Evolutionary conservation across 2,797 vertebrate genomes (phyloP).

Genomic region (Premnoplex brunnescens): DNA sequence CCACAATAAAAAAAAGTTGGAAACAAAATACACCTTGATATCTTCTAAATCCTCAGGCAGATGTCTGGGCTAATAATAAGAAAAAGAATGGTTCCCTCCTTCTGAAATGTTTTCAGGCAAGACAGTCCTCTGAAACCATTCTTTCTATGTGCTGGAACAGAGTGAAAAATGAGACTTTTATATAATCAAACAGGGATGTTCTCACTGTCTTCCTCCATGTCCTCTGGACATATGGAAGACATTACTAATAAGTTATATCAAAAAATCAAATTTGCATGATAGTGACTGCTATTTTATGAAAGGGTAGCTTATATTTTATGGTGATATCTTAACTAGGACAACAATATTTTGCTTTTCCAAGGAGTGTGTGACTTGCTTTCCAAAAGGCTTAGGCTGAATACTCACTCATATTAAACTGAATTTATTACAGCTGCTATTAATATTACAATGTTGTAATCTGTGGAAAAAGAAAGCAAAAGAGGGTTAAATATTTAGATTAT

Average conservation of each 20-base stretch:
- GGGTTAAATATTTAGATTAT: background rate
- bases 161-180: background rate
- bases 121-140: background rate
- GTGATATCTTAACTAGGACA: background rate
- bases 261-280: background rate
- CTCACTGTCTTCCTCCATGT: background rate
- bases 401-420: background rate
- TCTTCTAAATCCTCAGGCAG: background rate
- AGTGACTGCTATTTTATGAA: rapidly evolving
- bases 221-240: background rate
- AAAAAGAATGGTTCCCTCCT: rapidly evolving
- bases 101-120: background rate
- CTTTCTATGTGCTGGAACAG: background rate
- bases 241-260: background rate
- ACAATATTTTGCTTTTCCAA: background rate
- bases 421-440: background rate
- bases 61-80: background rate
- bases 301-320: background rate
- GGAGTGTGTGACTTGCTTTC: background rate
- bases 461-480: background rate
- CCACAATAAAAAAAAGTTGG: background rate
- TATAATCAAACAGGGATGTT: background rate
- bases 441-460: background rate
- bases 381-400: background rate
- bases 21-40: background rate